Base-by-base conservation (phyloP, 2,888 invertebrate species). In the Ichneumoninae sp. region DNA sequence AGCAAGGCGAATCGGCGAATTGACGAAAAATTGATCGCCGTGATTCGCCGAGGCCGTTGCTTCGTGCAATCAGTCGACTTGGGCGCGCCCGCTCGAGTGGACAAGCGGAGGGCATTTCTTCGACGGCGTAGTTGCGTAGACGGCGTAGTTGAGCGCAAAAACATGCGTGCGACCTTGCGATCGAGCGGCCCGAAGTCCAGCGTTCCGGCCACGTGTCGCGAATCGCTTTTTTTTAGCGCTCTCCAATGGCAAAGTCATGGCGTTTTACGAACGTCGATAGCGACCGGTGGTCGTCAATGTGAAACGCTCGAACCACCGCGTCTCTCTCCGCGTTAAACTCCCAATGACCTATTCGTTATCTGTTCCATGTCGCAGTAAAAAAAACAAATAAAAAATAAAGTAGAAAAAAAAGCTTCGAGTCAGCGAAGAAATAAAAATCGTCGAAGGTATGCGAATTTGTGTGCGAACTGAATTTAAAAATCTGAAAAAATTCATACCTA, bases 191-290 rank as follows among this genome's bases (percentile, higher is more conserved):
- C 52, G 52, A 54, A 8, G n/a, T 54, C 19, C 19, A 54, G 26
- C 62, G 7, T 22, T 71, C 52, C 30, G n/a, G 62, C 62, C 62
- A 62, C 62, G 62, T 62, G 62, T 62, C 62, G 16, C 30, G n/a
- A 6, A 62, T 62, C 33, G 30, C 33, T 16, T 62, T 30, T 62
- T 62, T 62, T 16, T 16, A 30, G 30, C n/a, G n/a, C 7, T 62
- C 33, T 16, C 33, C 16, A 54, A 8, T 8, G 26, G 10, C 30
- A 13, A 22, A 26, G 13, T 22, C 30, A n/a, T 26, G 60, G 30
- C 60, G 60, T 60, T 60, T 60, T 30, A 22, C 60, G 60, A 26
- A 60, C 60, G 26, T 60, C 30, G 60, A 60, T 60, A 60, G 5
- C 30, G 22, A 60, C 60, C 8, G 26, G 60, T 16, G 30, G 30